Conservation (phyloP, 2,888 invertebrate species). For the Lithophane semibrunnea region DNA sequence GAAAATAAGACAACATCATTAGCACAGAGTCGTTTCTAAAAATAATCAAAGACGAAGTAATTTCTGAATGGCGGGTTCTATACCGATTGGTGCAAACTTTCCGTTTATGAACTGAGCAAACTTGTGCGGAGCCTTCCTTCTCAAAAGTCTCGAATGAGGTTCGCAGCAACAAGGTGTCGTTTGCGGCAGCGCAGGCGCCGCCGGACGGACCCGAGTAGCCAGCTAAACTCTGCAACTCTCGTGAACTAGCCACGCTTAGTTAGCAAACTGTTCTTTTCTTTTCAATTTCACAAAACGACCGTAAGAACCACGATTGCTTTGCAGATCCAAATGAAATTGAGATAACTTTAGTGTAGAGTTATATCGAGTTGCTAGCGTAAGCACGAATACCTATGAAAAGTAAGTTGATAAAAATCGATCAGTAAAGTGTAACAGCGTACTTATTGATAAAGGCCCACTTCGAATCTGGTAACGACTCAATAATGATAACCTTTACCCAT, state of each 20-base stretch:
- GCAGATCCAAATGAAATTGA: constrained; percentile 37
- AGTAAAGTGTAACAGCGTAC: constrained; percentile 35
- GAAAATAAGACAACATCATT: constrained; percentile 25
- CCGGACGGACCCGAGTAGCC: background rate
- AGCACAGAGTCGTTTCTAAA: constrained; percentile 12
- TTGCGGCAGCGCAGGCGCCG: constrained; percentile 56
- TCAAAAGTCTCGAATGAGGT: constrained; percentile 62
- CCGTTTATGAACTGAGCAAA: constrained; percentile 56
- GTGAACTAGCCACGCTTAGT: constrained; percentile 72
- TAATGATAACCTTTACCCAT: constrained; percentile 51
- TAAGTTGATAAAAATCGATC: constrained; percentile 29
- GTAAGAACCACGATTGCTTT: constrained; percentile 22
- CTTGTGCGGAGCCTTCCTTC: constrained; percentile 56
- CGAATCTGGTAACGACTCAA: constrained; percentile 37
- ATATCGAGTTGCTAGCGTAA: background rate
- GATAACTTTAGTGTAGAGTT: constrained; percentile 9
- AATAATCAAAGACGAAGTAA: constrained; percentile 36
- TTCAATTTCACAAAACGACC: constrained; percentile 71
- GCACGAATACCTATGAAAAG: constrained; percentile 3
- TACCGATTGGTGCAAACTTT: constrained; percentile 56
- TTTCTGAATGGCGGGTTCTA: constrained; percentile 41
- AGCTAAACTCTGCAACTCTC: constrained; percentile 57
- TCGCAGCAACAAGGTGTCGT: constrained; percentile 73
- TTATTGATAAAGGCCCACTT: constrained; percentile 42
- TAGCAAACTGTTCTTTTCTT: constrained; percentile 78